Percentiles rank a stretch among this genome's conserved stretches.
Evolutionary conservation across 2,888 invertebrate genomes (phyloP).

Genomic region (Trilocha varians): DNA sequence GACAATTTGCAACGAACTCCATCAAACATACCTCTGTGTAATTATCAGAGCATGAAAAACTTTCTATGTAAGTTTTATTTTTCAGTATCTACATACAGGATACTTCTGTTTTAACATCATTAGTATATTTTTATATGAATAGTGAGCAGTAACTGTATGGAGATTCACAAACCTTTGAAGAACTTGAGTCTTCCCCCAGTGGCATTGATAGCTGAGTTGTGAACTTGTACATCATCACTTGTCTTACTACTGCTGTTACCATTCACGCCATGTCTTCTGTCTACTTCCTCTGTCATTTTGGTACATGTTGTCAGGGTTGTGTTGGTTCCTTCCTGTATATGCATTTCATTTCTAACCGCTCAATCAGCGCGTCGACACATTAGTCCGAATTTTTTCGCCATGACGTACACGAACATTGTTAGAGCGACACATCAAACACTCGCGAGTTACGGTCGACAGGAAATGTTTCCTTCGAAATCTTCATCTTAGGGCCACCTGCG

Average conservation of each 20-base stretch:
- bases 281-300: conserved; percentile 77
- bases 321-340: conserved; percentile 76
- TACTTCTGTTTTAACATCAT: neutral
- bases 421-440: conserved; percentile 48
- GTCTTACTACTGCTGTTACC: conserved; percentile 77
- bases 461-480: conserved; percentile 60
- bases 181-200: conserved; percentile 85
- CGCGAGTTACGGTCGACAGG: conserved; percentile 48
- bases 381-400: conserved; percentile 62
- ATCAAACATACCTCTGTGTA: conserved; percentile 53
- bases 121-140: neutral
- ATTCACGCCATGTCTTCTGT: conserved; percentile 82
- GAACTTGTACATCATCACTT: conserved; percentile 62
- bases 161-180: conserved; percentile 77
- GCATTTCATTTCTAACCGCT: conserved; percentile 77
- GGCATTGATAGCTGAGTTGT: conserved; percentile 50
- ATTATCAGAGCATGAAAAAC: conserved; percentile 71
- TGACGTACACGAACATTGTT: conserved; percentile 47
- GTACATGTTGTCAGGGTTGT: conserved; percentile 82
- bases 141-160: conserved; percentile 16
- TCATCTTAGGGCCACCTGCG: conserved; percentile 71
- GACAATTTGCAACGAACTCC: conserved; percentile 53
- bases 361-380: conserved; percentile 62
- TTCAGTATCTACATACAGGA: conserved; percentile 9
- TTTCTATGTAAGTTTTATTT: conserved; percentile 64